phyloP scores from a whole-genome alignment of 1,140 invertebrate species.

The Nymphalis io region DNA sequence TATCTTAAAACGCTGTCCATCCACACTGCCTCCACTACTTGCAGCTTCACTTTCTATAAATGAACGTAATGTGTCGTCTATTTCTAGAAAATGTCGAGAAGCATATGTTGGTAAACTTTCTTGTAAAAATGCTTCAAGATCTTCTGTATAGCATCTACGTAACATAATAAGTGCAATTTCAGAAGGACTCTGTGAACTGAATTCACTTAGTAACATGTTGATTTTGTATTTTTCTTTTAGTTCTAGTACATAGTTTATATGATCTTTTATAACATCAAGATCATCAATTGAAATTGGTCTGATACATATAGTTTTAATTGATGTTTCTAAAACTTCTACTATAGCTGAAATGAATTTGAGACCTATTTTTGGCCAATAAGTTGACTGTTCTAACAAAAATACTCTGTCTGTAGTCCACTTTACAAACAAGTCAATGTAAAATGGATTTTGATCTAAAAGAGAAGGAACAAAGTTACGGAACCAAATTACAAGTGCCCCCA shows the following conservation, averaged over 20 bases:
- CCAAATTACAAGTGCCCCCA: constrained; percentile 68
- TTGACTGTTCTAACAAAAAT: constrained; percentile 67
- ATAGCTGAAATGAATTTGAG: constrained; percentile 71
- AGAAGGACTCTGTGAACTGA: constrained; percentile 61
- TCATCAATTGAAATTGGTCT: constrained; percentile 71
- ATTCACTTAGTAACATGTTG: constrained; percentile 69
- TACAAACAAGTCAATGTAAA: constrained; percentile 71
- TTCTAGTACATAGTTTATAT: constrained; percentile 66
- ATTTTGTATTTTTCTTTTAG: constrained; percentile 75
- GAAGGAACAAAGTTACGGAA: constrained; percentile 65
- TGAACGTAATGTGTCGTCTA: constrained; percentile 62
- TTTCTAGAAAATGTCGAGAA: constrained; percentile 62
- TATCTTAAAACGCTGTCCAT: constrained; percentile 62
- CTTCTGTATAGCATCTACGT: constrained; percentile 71
- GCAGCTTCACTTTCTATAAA: constrained; percentile 72
- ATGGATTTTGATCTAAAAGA: constrained; percentile 68
- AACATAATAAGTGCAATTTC: constrained; percentile 73
- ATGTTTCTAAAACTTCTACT: constrained; percentile 59
- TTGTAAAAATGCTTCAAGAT: constrained; percentile 64
- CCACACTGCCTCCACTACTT: constrained; percentile 62
- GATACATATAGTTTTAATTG: constrained; percentile 64
- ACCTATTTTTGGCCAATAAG: constrained; percentile 75
- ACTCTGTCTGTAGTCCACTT: constrained; percentile 71
- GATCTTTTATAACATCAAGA: constrained; percentile 64
- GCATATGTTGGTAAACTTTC: constrained; percentile 64